Evolutionary conservation across 1,140 invertebrate genomes (phyloP).

Genomic region (Probaryconus sp.): DNA sequence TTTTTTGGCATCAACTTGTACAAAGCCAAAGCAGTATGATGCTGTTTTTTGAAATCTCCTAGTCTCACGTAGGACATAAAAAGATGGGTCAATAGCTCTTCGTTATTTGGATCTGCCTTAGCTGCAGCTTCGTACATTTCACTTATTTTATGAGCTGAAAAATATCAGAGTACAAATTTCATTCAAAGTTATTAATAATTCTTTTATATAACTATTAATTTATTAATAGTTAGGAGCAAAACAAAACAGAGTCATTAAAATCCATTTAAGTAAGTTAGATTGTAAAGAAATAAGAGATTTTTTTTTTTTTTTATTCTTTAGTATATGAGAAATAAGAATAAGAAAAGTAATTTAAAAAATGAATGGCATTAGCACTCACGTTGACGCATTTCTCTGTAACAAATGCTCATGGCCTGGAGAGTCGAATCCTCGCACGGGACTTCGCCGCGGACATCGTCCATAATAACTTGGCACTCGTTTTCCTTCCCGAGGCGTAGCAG

Average conservation of each 20-base stretch:
- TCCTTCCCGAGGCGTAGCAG: conserved; percentile 90
- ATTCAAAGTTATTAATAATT: too few relatives aligned
- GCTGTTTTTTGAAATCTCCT: conserved; percentile 93
- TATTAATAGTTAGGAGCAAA: too few relatives aligned
- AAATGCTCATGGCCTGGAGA: conserved; percentile 97
- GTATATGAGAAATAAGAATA: background rate
- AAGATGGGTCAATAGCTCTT: conserved; percentile 94
- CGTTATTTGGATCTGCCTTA: conserved; percentile 90
- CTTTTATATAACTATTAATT: too few relatives aligned
- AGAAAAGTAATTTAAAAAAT: background rate
- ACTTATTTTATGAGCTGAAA: conserved; percentile 91
- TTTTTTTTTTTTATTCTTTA: background rate
- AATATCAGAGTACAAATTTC: conserved; percentile 34
- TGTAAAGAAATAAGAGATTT: background rate
- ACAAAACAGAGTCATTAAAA: too few relatives aligned
- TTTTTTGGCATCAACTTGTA: conserved; percentile 96
- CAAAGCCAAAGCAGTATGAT: conserved; percentile 90
- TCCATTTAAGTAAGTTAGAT: too few relatives aligned
- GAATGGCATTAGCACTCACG: conserved; percentile 80
- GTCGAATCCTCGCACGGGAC: conserved; percentile 94
- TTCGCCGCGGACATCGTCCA: conserved; percentile 88
- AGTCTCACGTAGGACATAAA: conserved; percentile 97
- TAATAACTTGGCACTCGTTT: conserved; percentile 85
- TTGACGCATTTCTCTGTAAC: conserved; percentile 94
- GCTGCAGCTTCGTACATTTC: conserved; percentile 93